phyloP scores from a whole-genome alignment of 2,888 invertebrate genomes.

The Sepioteuthis lessoniana region DNA sequence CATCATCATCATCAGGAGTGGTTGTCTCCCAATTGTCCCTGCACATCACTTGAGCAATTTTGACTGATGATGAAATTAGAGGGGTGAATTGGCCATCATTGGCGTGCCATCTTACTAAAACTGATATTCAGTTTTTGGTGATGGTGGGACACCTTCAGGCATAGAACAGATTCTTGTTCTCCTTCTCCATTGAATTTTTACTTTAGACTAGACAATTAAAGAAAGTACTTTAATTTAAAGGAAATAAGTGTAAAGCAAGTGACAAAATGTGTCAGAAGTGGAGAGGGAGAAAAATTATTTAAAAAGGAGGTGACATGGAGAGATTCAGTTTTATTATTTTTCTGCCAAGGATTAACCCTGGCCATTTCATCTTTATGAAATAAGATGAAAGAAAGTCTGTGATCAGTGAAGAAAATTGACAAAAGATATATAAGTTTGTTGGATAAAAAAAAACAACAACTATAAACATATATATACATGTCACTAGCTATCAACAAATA shows the following conservation, averaged over 20 bases:
- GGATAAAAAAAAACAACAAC: not conserved
- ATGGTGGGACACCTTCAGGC: not conserved
- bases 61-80: not conserved
- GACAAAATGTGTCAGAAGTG: not conserved
- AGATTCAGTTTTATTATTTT: not conserved
- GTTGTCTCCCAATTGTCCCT: not conserved
- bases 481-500: not conserved
- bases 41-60: not conserved
- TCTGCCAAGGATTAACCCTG: not conserved
- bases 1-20: no score
- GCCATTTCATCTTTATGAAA: not conserved
- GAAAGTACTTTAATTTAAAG: not conserved
- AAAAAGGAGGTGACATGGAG: not conserved
- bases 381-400: constrained; percentile 3
- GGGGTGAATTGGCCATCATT: not conserved
- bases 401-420: not conserved
- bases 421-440: not conserved
- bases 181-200: not conserved
- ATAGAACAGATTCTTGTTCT: not conserved
- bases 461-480: not conserved
- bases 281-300: not conserved
- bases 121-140: constrained; percentile 14
- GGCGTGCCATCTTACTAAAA: not conserved
- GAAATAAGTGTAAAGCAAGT: not conserved
- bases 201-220: not conserved